Percentiles rank a stretch among this genome's conserved stretches.
Evolutionary conservation across 2,888 invertebrate genomes (phyloP).

Genomic region (Apodemia duryi): DNA sequence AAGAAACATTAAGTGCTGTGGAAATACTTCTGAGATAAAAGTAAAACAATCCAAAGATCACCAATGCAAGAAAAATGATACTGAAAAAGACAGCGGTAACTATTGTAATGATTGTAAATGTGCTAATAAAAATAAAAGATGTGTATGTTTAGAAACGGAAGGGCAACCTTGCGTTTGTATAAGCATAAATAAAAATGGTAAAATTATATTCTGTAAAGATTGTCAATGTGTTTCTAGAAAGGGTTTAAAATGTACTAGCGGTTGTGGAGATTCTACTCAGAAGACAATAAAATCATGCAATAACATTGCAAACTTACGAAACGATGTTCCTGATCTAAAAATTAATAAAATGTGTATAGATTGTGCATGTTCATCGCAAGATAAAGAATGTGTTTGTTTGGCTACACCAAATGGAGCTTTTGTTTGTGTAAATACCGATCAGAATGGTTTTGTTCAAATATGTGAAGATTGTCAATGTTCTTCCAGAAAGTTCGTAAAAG

Average conservation of each 20-base stretch:
- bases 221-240: constrained; percentile 33
- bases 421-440: constrained; percentile 26
- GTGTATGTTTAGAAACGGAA: constrained; percentile 36
- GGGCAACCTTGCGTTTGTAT: constrained; percentile 41
- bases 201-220: constrained; percentile 35
- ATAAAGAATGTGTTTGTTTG: constrained; percentile 26
- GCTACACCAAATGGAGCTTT: constrained; percentile 23
- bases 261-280: not conserved
- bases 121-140: constrained; percentile 34
- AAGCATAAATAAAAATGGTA: constrained; percentile 34
- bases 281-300: not conserved
- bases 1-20: not conserved
- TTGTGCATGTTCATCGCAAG: not conserved
- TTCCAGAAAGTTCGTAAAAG: not conserved
- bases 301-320: not conserved
- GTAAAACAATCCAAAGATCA: not conserved
- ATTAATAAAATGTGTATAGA: not conserved
- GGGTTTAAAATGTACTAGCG: not conserved
- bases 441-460: constrained; percentile 23
- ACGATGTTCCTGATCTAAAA: not conserved
- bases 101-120: constrained; percentile 36
- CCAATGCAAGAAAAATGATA: not conserved
- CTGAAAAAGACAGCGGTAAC: constrained; percentile 7
- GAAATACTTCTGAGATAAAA: not conserved
- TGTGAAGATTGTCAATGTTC: constrained; percentile 27